Evolutionary conservation across 2,888 invertebrate genomes (phyloP).

Genomic region (Prionchulus punctatus): DNA sequence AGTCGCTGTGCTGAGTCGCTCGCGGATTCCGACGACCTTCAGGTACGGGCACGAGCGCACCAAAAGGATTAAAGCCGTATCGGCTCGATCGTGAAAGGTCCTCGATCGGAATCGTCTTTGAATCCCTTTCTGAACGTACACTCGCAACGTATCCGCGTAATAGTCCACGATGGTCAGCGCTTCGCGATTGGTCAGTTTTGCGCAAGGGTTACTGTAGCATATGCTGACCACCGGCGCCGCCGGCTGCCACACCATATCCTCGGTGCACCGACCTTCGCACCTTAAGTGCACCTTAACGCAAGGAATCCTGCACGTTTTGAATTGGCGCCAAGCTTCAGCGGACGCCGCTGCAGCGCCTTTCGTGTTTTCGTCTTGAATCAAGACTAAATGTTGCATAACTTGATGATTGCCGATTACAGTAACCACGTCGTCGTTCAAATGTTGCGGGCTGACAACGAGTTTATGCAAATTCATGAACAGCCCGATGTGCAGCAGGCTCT

Average conservation of each 20-base stretch:
- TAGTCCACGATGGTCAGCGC: slow-evolving; percentile 46
- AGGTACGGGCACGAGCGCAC: slow-evolving; percentile 50
- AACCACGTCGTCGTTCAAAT: slow-evolving; percentile 40
- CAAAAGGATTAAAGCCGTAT: slow-evolving; percentile 50
- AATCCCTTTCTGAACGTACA: slow-evolving; percentile 51
- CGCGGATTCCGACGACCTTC: slow-evolving; percentile 40
- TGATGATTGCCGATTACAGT: slow-evolving; percentile 17
- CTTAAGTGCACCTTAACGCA: slow-evolving; percentile 52
- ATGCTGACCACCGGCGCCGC: slow-evolving; percentile 52
- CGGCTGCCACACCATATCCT: slow-evolving; percentile 47
- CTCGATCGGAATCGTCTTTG: slow-evolving; percentile 51
- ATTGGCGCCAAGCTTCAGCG: slow-evolving; percentile 40
- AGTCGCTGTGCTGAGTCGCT: slow-evolving; percentile 59
- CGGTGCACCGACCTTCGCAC: slow-evolving; percentile 13
- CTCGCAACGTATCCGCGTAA: slow-evolving; percentile 46
- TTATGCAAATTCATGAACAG: slow-evolving; percentile 56
- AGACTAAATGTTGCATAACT: slow-evolving; percentile 49
- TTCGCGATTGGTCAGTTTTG: slow-evolving; percentile 40
- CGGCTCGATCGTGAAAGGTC: slow-evolving; percentile 53
- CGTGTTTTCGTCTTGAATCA: slow-evolving; percentile 50
- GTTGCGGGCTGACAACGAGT: slow-evolving; percentile 42
- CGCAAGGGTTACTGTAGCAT: slow-evolving; percentile 45
- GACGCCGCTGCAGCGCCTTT: slow-evolving; percentile 24
- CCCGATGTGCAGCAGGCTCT: slow-evolving; percentile 55
- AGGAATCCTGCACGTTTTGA: slow-evolving; percentile 45